Evolutionary conservation across 2,797 vertebrate species (phyloP).

Genomic region (Microctenopoma lineatum): DNA sequence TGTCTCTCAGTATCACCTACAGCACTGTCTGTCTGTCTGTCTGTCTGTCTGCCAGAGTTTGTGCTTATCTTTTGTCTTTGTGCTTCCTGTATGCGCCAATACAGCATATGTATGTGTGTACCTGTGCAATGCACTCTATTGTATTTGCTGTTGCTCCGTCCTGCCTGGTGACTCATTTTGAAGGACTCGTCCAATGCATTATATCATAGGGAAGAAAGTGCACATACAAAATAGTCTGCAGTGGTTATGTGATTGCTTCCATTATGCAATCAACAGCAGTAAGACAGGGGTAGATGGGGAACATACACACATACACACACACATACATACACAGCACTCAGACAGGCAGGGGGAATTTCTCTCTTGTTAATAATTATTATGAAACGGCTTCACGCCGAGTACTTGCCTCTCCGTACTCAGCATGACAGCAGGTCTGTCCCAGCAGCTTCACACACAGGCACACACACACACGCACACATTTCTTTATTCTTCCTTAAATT

Average conservation of each 20-base stretch:
- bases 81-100: conserved; percentile 13
- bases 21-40: conserved; percentile 38
- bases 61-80: conserved; percentile 32
- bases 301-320: conserved; percentile 34
- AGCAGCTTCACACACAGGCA: conserved; percentile 21
- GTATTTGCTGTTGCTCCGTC: conserved; percentile 32
- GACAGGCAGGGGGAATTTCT: conserved; percentile 65
- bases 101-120: conserved; percentile 10
- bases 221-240: conserved; percentile 59
- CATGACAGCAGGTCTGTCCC: conserved; percentile 61
- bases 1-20: conserved; percentile 40
- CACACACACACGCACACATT: conserved; percentile 11
- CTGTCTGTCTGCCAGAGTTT: conserved; percentile 28
- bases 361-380: conserved; percentile 81
- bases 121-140: conserved; percentile 30
- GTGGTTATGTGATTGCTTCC: conserved; percentile 74
- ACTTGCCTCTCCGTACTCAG: conserved; percentile 70
- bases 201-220: conserved; percentile 49
- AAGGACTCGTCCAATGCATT: conserved; percentile 42
- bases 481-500: conserved; percentile 33
- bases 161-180: conserved; percentile 59
- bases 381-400: conserved; percentile 73
- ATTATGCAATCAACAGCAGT: conserved; percentile 74
- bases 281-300: conserved; percentile 44
- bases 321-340: conserved; percentile 37